Base-by-base conservation (phyloP, 2,113 vertebrate genomes). In the Pelodiscus sinensis region DNA sequence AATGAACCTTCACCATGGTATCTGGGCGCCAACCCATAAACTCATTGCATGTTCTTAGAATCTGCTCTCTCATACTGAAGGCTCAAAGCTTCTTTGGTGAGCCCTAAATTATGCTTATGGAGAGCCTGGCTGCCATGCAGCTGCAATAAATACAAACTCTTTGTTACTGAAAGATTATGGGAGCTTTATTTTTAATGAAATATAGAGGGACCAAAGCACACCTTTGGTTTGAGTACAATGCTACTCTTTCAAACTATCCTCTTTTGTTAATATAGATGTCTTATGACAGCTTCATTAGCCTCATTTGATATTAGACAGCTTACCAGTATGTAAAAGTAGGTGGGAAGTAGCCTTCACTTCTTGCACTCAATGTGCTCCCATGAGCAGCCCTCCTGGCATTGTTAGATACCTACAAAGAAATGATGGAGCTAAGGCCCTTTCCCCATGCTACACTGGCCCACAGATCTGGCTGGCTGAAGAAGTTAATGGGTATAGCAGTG, bases 81-180 rank as follows among this genome's bases (percentile, higher is more conserved):
- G 8, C 13, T 19, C 24, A 54, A 56, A n/a, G 51, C 73, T n/a
- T 77, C n/a, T 85, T 5, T 0, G 0, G 16, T 9, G 6, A 85
- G 21, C 9, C 54, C 31, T 12, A 62, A 8, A 79, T 81, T 25
- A 57, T 86, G 27, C 38, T n/a, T 15, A 50, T 87, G 9, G 1
- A 2, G 35, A 3, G 29, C 44, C 10, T 38, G 81, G 56, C 82
- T 22, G 8, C 55, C 51, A 9, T 54, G n/a, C 5, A n/a, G 5
- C 54, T 90, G 24, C 44, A 71, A 29, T 5, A 50, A 31, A 65
- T 88, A 88, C 85, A 79, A 81, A 79, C n/a, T 14, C 8, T 84
- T n/a, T 25, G 16, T 54, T 50, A 44, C 8, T 22, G 51, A 0
- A 38, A 88, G 11, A 31, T 77, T 2, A 71, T 1, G 1, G 6